Conservation (phyloP, 2,113 vertebrate genomes). For the Columba livia region DNA sequence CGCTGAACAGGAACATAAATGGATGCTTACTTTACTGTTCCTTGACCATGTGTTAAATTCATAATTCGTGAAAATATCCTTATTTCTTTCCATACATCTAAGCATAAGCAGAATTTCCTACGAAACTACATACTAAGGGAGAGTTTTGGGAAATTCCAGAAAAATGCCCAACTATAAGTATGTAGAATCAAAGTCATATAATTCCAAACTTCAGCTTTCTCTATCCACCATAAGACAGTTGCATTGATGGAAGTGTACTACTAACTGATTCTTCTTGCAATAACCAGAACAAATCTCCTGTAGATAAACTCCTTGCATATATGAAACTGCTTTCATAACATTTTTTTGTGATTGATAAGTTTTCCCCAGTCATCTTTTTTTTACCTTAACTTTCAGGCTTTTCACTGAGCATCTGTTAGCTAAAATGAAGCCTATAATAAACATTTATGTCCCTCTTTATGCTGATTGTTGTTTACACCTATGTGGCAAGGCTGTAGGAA, state of each 20-base stretch:
- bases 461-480: conserved; percentile 61
- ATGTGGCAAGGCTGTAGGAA: conserved; percentile 26
- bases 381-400: conserved; percentile 34
- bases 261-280: not conserved
- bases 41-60: not conserved
- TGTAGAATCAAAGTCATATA: not conserved
- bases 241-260: not conserved
- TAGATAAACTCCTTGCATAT: not conserved
- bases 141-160: not conserved
- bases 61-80: not conserved
- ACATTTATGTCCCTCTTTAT: conserved; percentile 61
- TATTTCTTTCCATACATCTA: not conserved
- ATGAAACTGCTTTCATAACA: conserved; percentile 5
- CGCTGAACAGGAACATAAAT: not conserved
- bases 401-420: conserved; percentile 51
- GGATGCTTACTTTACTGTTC: not conserved
- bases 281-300: not conserved
- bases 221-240: not conserved
- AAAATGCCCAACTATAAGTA: not conserved
- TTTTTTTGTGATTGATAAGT: conserved; percentile 8
- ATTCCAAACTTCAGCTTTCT: not conserved
- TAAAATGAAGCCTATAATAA: conserved; percentile 56
- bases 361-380: conserved; percentile 7
- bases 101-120: not conserved
- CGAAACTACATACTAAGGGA: not conserved